Evolutionary conservation across 1,140 invertebrate genomes (phyloP).

Genomic region (Cyphomyrmex costatus): DNA sequence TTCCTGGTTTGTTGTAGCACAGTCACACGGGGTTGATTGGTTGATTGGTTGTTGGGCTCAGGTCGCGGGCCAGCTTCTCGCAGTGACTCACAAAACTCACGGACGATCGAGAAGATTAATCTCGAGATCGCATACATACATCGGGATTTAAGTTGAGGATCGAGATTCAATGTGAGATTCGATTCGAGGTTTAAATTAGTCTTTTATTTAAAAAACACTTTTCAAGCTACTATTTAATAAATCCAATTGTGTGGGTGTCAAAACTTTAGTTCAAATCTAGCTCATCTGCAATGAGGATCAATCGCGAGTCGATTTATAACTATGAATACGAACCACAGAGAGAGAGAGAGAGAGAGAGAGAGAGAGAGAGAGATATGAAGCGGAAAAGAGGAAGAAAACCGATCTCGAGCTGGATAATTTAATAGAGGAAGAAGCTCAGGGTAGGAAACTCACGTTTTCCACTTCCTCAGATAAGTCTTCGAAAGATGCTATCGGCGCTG

Average conservation of each 20-base stretch:
- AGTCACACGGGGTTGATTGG: constrained; percentile 68
- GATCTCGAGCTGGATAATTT: constrained; percentile 18
- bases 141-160: constrained; percentile 43
- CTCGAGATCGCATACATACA: constrained; percentile 51
- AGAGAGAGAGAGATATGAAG: constrained; percentile 32
- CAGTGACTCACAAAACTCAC: constrained; percentile 49
- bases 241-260: too few species aligned
- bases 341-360: too few species aligned
- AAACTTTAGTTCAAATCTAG: too few species aligned
- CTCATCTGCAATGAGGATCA: too few species aligned
- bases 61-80: constrained; percentile 50
- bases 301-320: too few species aligned
- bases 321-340: too few species aligned
- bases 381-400: constrained; percentile 8
- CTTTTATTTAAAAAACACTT: too few species aligned
- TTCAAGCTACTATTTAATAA: too few species aligned
- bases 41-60: constrained; percentile 59
- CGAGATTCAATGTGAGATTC: too few species aligned
- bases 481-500: constrained; percentile 96
- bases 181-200: too few species aligned
- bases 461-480: constrained; percentile 95
- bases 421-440: constrained; percentile 63
- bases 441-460: constrained; percentile 87
- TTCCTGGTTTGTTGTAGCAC: constrained; percentile 75
- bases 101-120: constrained; percentile 40